These are phyloP conservation scores for Dipodomys ordii DNA, from an alignment of 2,113 vertebrate species.

Conservation along the genomic window DNA sequence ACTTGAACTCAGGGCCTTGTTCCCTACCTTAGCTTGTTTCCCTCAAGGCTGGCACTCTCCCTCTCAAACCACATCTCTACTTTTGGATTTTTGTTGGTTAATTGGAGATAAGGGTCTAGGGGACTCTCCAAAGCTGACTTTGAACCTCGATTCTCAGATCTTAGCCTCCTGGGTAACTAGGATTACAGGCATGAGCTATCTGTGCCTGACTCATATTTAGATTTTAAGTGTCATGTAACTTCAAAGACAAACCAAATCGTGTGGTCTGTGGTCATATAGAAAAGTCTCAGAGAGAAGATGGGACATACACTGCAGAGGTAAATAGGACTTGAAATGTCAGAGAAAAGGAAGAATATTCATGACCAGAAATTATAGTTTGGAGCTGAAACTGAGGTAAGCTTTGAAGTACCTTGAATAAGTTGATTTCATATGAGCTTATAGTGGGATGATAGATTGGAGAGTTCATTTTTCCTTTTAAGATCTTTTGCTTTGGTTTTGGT, in stretches of 20 bases:
- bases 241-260: background rate
- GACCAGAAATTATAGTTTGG: background rate
- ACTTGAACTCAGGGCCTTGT: too few relatives aligned
- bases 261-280: background rate
- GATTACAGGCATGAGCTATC: too few relatives aligned
- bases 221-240: background rate
- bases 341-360: background rate
- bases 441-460: background rate
- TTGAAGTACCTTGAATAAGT: background rate
- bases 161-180: too few relatives aligned
- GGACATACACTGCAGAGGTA: background rate
- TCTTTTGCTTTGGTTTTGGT: background rate
- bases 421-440: background rate
- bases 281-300: background rate
- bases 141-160: too few relatives aligned
- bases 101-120: too few relatives aligned
- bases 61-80: too few relatives aligned
- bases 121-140: too few relatives aligned
- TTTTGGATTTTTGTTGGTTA: too few relatives aligned
- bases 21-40: too few relatives aligned
- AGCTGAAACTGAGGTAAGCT: background rate
- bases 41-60: too few relatives aligned
- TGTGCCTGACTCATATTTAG: background rate
- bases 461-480: background rate
- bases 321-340: background rate